Evolutionary conservation across 2,113 vertebrate species (phyloP).

Genomic region (Microcebus lehilahytsara): DNA sequence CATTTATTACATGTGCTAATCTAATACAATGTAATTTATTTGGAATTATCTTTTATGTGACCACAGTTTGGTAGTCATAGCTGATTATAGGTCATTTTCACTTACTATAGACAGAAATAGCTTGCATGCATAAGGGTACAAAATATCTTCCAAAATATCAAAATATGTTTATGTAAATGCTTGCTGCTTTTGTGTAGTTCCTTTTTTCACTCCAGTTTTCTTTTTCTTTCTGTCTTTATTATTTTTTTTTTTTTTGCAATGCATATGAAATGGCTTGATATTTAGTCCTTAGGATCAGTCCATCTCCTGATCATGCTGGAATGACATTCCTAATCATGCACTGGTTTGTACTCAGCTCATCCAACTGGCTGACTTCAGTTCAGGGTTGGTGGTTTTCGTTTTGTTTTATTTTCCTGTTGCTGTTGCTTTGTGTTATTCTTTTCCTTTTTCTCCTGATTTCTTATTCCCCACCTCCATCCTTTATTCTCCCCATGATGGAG

Average conservation of each 20-base stretch:
- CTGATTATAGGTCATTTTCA: not conserved
- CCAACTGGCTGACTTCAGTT: not conserved
- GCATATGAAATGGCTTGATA: not conserved
- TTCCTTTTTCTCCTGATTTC: too few species aligned
- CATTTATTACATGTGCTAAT: not conserved
- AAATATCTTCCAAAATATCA: not conserved
- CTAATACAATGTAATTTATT: not conserved
- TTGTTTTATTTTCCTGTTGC: not conserved
- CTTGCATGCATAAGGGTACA: not conserved
- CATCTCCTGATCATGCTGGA: too few species aligned
- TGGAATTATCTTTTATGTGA: not conserved
- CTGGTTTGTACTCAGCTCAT: not conserved
- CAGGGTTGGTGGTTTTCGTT: not conserved
- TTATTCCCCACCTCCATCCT: not conserved
- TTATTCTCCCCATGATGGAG: not conserved
- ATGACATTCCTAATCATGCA: not conserved
- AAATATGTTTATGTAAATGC: not conserved
- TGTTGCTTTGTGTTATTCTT: not conserved
- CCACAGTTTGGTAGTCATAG: not conserved
- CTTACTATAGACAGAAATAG: not conserved
- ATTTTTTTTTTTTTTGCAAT: not conserved
- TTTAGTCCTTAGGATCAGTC: not conserved
- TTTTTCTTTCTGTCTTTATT: not conserved
- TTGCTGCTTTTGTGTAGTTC: not conserved
- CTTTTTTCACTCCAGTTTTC: not conserved